Evolutionary conservation across 35 echinoderm and acorn worm species (phyloP), one percentile per base, ranked within the genome.

Genomic region (Ophiothrix spiculata): DNA sequence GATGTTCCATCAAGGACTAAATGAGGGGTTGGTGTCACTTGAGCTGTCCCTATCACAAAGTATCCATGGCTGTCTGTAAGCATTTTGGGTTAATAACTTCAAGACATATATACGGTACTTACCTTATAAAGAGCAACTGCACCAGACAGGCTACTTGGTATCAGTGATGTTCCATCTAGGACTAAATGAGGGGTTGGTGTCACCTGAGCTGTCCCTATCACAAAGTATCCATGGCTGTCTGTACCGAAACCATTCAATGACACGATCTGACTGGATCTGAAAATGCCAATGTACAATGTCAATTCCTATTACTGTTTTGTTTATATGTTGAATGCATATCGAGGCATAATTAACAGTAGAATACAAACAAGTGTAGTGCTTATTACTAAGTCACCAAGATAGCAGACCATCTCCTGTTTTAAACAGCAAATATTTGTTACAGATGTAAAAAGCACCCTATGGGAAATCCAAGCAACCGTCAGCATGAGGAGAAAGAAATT

Each of bases 71-170:
- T 56, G 38, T 36, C 29, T n/a, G n/a, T n/a, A n/a, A n/a, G n/a
- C n/a, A n/a, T n/a, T n/a, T n/a, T n/a, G n/a, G 35, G 16, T 23
- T 29, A 82, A 12, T 69, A 4, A 12, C 81, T 64, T 23, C 40
- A n/a, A 1, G 23, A 34, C 21, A 75, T 16, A 15, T 39, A 14
- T 12, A 87, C 21, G 35, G 35, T 13, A 23, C 37, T 38, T 83
- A 94, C 92, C 92, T 94, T 90, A 38, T 85, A 74, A 76, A 95
- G 75, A 41, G 84, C 85, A 41, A 95, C 80, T 32, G 93, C 93
- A 79, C 90, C 88, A 19, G 88, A 73, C 28, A 75, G 74, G 2
- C 85, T 75, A 79, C 85, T 74, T 34, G 80, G 54, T 33, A 95
- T 28, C 75, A 81, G 83, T 81, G 75, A 33, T 21, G 34, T 64